These are phyloP conservation scores for Hylaea fasciaria DNA, from an alignment of 2,888 invertebrate species.

Conservation along the genomic window DNA sequence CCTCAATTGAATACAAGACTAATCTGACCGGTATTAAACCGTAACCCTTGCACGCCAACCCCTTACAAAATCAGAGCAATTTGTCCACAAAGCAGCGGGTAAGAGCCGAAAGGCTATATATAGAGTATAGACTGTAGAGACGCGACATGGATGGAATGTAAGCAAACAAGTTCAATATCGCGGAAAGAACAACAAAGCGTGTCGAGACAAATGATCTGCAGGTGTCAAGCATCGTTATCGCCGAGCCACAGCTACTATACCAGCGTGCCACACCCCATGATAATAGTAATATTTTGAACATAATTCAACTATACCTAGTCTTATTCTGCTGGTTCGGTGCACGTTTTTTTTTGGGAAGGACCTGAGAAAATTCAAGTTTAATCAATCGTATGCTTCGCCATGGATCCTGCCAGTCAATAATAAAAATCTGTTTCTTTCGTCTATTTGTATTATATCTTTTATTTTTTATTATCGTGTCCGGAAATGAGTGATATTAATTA, in stretches of 20 bases:
- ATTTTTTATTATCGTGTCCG: no score
- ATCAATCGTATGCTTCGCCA: no score
- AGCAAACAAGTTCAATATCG: constrained; percentile 66
- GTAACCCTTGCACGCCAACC: constrained; percentile 44
- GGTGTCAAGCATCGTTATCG: constrained; percentile 66
- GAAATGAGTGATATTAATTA: no score
- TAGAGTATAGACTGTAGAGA: no score
- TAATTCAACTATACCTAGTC: no score
- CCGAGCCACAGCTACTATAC: constrained; percentile 48
- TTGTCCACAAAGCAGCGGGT: constrained; percentile 61
- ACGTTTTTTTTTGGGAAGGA: not conserved
- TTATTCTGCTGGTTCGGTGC: not conserved
- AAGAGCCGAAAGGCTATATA: constrained; percentile 55
- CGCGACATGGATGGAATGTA: constrained; percentile 55
- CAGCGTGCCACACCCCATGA: no score
- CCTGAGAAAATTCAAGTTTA: no score
- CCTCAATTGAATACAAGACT: constrained; percentile 47
- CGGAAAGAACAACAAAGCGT: constrained; percentile 62
- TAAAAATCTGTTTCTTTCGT: no score
- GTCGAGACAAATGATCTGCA: constrained; percentile 80
- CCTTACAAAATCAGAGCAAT: constrained; percentile 54
- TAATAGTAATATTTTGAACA: constrained; percentile 40
- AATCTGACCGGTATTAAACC: constrained; percentile 50
- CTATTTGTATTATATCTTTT: no score
- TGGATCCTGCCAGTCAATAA: no score